Evolutionary conservation across 2,888 invertebrate species (phyloP).

Genomic region (Sylvicola cinctus): DNA sequence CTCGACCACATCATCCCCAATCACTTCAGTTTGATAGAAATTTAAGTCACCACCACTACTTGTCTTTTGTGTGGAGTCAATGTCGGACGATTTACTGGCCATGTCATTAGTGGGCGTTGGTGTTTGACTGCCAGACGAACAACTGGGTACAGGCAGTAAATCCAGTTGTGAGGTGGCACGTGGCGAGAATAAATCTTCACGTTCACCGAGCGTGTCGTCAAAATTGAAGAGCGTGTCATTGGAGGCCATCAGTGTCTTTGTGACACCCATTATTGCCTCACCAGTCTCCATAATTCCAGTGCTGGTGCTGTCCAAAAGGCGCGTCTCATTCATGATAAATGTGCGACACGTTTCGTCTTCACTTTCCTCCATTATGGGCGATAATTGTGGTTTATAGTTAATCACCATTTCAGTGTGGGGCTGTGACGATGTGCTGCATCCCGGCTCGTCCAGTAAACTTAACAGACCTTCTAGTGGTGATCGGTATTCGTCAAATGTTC

Average conservation of each 20-base stretch:
- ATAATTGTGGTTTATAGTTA: conserved; percentile 11
- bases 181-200: conserved; percentile 10
- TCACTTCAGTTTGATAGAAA: too few species aligned
- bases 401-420: conserved; percentile 10
- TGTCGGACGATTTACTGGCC: background rate
- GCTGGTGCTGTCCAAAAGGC: conserved; percentile 12
- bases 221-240: conserved; percentile 13
- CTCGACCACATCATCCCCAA: background rate
- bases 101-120: conserved; percentile 2
- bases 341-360: conserved; percentile 13
- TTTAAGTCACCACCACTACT: conserved; percentile 4
- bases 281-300: conserved; percentile 11
- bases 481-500: conserved; percentile 9
- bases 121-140: conserved; percentile 1
- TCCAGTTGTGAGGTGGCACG: conserved; percentile 5
- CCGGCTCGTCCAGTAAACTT: conserved; percentile 6
- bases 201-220: conserved; percentile 12
- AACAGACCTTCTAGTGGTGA: conserved; percentile 8
- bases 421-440: conserved; percentile 1
- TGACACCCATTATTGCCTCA: conserved; percentile 11
- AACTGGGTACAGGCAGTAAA: too few species aligned
- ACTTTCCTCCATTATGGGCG: conserved; percentile 12
- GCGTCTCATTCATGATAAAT: conserved; percentile 11
- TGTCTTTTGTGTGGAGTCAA: conserved; percentile 7
- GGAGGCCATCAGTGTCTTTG: conserved; percentile 12